These are phyloP conservation scores for Zalophus californianus DNA, from an alignment of 2,797 vertebrate genomes.

Conservation along the genomic window DNA sequence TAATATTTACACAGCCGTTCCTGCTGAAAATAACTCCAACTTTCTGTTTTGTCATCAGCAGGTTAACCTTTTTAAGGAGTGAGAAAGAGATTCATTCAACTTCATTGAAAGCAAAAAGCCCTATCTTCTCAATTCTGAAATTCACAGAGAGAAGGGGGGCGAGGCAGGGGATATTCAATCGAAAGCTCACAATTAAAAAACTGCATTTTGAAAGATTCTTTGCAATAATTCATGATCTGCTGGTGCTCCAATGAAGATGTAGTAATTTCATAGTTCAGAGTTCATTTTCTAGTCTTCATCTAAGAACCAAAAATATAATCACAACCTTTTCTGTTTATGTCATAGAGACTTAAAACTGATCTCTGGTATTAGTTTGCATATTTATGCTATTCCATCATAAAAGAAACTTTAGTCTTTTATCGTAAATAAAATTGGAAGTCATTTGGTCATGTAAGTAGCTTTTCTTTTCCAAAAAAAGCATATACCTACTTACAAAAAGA, in stretches of 20 bases:
- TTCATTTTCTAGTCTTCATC: conserved; percentile 53
- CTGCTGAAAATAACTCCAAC: conserved; percentile 42
- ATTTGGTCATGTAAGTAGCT: neutral
- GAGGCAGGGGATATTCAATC: neutral
- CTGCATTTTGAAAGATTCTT: conserved; percentile 46
- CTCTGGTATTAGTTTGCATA: neutral
- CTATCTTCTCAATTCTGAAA: conserved; percentile 56
- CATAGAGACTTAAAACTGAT: conserved; percentile 37
- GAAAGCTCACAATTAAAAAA: conserved; percentile 56
- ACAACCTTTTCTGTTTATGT: neutral
- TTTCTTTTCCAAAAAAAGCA: conserved; percentile 28
- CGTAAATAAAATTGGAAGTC: neutral
- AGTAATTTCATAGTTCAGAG: conserved; percentile 47
- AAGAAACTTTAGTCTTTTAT: conserved; percentile 19
- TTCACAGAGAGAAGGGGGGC: neutral
- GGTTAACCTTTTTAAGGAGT: conserved; percentile 1
- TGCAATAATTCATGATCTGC: conserved; percentile 40
- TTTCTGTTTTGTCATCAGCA: conserved; percentile 42
- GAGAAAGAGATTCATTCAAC: conserved; percentile 19
- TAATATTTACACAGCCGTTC: conserved; percentile 34
- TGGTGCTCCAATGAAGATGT: neutral
- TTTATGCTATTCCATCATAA: neutral
- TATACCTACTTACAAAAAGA: neutral
- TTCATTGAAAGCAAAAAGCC: conserved; percentile 44
- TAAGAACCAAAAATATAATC: conserved; percentile 38